Evolutionary conservation across 2,888 invertebrate species (phyloP).

Genomic region (Iphiclides podalirius): DNA sequence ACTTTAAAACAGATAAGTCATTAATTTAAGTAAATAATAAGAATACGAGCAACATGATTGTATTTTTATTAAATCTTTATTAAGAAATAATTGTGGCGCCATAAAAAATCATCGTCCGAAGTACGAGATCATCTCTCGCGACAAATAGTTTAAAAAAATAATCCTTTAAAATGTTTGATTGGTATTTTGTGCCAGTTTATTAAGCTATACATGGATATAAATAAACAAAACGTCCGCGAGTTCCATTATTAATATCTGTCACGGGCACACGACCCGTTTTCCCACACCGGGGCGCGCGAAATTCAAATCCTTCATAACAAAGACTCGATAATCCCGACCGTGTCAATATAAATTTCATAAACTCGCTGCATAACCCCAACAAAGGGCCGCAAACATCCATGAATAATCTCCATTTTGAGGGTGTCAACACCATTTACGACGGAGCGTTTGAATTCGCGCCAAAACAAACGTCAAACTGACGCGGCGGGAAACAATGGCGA

Average conservation of each 20-base stretch:
- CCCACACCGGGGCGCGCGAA: slow-evolving; percentile 45
- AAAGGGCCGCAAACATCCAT: slow-evolving; percentile 71
- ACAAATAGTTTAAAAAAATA: not conserved
- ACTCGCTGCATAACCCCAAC: slow-evolving; percentile 64
- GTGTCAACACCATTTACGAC: slow-evolving; percentile 69
- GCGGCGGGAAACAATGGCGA: slow-evolving; percentile 54
- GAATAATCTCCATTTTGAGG: slow-evolving; percentile 76
- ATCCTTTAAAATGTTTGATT: slow-evolving; percentile 1
- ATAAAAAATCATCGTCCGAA: too few species aligned
- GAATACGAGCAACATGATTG: too few species aligned
- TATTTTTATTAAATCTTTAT: too few species aligned
- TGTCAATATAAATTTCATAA: slow-evolving; percentile 77
- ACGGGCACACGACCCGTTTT: slow-evolving; percentile 61
- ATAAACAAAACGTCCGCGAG: slow-evolving; percentile 28
- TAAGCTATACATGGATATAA: not conserved
- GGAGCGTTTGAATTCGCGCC: slow-evolving; percentile 52
- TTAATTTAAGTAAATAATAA: too few species aligned
- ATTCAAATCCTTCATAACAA: slow-evolving; percentile 71
- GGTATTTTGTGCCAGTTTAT: not conserved
- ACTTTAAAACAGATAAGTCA: too few species aligned
- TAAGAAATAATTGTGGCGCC: too few species aligned
- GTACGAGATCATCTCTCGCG: too few species aligned
- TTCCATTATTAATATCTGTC: slow-evolving; percentile 68
- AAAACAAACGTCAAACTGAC: slow-evolving; percentile 62
- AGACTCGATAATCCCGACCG: slow-evolving; percentile 69